Conservation (phyloP, 37 sponge, comb jelly and placozoan genomes). For the Ephydatia muelleri region DNA sequence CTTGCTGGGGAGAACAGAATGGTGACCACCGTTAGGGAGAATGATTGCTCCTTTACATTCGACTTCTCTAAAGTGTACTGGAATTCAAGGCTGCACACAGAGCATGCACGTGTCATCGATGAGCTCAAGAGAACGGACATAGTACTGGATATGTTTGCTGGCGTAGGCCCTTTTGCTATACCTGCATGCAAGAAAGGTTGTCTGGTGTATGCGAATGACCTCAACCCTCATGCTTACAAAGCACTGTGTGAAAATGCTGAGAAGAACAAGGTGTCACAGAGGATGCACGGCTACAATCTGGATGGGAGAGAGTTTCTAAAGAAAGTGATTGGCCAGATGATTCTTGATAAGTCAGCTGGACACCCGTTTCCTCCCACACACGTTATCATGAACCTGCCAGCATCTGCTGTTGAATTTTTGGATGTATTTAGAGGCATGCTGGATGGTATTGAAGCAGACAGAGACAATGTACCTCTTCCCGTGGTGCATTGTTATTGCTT, state of each 20-base stretch:
- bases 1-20: conserved; percentile 87
- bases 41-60: conserved; percentile 81
- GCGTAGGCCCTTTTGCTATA: conserved; percentile 96
- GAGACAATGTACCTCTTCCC: conserved; percentile 38
- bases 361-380: conserved; percentile 19
- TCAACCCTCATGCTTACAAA: conserved; percentile 85
- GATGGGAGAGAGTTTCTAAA: conserved; percentile 90
- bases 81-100: conserved; percentile 94
- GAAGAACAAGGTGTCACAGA: conserved; percentile 54
- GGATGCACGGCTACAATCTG: conserved; percentile 64
- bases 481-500: conserved; percentile 89
- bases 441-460: neutral
- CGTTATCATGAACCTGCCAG: conserved; percentile 92
- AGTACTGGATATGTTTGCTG: conserved; percentile 96
- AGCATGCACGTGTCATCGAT: conserved; percentile 70
- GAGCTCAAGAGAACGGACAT: conserved; percentile 56
- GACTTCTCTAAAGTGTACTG: conserved; percentile 97
- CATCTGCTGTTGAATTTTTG: conserved; percentile 78
- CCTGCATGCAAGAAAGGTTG: conserved; percentile 91
- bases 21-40: conserved; percentile 82
- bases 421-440: conserved; percentile 43
- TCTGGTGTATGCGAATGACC: conserved; percentile 91
- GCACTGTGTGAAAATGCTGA: conserved; percentile 74
- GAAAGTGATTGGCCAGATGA: conserved; percentile 31
- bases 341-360: neutral